phyloP scores from a whole-genome alignment of 2,113 vertebrate genomes.

The Pteruthius melanotis region DNA sequence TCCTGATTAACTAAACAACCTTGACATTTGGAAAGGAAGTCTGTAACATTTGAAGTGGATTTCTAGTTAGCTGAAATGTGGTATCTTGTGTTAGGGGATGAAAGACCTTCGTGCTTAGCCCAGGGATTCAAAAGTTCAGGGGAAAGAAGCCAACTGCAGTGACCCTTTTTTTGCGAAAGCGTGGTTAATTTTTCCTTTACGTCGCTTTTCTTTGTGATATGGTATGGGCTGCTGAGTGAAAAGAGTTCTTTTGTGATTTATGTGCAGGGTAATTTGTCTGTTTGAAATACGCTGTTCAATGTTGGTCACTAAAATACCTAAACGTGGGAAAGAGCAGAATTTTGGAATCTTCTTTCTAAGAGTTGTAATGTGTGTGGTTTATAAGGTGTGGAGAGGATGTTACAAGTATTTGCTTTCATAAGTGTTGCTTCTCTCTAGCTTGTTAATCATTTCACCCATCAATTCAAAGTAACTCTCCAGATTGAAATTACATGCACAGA shows the following conservation, averaged over 20 bases:
- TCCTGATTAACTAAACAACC: constrained; percentile 38
- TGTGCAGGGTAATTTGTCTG: background rate
- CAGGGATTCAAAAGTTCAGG: constrained; percentile 22
- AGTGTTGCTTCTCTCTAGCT: background rate
- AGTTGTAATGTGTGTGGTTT: background rate
- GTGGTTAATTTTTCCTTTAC: constrained; percentile 29
- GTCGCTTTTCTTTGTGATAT: background rate
- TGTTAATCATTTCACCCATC: background rate
- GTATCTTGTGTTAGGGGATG: background rate
- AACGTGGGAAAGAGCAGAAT: background rate
- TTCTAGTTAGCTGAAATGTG: constrained; percentile 16
- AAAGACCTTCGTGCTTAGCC: constrained; percentile 28
- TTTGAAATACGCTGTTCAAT: background rate
- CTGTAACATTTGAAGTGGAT: constrained; percentile 27
- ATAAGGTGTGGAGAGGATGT: background rate
- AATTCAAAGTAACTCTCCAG: background rate
- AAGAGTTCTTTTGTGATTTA: background rate
- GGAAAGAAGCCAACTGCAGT: background rate
- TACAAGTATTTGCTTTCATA: background rate
- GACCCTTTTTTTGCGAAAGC: background rate
- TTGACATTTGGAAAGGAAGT: constrained; percentile 44
- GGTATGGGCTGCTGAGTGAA: background rate
- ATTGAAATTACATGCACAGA: background rate
- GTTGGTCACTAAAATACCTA: background rate
- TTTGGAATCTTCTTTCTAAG: background rate